These are phyloP conservation scores for Nannobrachium achirus DNA, from an alignment of 2,113 vertebrate genomes.

Conservation along the genomic window DNA sequence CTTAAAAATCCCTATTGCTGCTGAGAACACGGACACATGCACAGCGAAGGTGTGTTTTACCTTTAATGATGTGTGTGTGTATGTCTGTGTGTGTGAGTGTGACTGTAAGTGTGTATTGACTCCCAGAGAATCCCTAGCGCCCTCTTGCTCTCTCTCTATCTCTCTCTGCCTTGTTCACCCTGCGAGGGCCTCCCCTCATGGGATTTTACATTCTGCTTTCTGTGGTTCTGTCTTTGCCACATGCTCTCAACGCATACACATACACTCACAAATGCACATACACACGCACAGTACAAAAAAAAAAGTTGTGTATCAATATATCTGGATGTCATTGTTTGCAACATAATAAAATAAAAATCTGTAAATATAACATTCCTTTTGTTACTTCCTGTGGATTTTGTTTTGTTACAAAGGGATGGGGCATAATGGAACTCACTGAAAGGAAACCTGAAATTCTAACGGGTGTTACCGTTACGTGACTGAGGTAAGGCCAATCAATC, in stretches of 20 bases:
- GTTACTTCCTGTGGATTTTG: conserved; percentile 22
- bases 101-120: conserved; percentile 43
- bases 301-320: conserved; percentile 82
- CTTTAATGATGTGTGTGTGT: conserved; percentile 48
- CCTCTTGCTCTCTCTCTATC: conserved; percentile 68
- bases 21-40: conserved; percentile 64
- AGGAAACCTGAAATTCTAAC: not conserved
- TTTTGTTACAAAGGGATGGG: conserved; percentile 5
- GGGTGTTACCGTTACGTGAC: not conserved
- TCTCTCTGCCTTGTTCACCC: conserved; percentile 80
- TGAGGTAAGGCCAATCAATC: too few relatives aligned
- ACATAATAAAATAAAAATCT: conserved; percentile 82
- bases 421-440: not conserved
- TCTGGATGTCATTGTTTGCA: conserved; percentile 86
- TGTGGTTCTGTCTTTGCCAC: conserved; percentile 76
- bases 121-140: conserved; percentile 67
- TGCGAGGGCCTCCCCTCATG: conserved; percentile 69
- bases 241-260: conserved; percentile 38
- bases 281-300: conserved; percentile 71
- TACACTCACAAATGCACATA: conserved; percentile 72
- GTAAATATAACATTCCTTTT: conserved; percentile 73
- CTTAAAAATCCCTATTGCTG: conserved; percentile 71
- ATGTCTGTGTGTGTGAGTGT: conserved; percentile 1
- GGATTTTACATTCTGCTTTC: conserved; percentile 77
- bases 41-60: conserved; percentile 56